phyloP scores from a whole-genome alignment of 2,113 vertebrate genomes.

The Prochilodus magdalenae region DNA sequence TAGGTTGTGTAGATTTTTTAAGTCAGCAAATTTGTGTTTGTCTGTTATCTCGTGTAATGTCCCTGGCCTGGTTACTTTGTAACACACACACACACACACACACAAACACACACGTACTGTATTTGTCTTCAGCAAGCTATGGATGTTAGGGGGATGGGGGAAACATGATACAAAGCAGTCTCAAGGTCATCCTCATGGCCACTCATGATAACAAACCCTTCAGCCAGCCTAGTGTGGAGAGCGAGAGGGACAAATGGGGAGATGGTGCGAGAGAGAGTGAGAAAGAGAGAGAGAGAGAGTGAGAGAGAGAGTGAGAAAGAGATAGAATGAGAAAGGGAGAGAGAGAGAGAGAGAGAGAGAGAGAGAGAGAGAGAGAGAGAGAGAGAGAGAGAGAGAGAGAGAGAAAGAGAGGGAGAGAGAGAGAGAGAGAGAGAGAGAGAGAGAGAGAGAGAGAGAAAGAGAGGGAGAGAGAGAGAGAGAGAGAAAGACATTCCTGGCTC shows the following conservation, averaged over 20 bases:
- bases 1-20: too few species aligned
- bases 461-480: background rate
- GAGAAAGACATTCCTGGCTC: conserved; percentile 15
- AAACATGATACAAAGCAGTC: conserved; percentile 68
- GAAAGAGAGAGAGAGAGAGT: conserved; percentile 7
- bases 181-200: conserved; percentile 71
- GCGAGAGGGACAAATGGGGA: conserved; percentile 39
- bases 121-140: conserved; percentile 46
- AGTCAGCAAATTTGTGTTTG: too few species aligned
- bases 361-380: background rate
- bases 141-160: conserved; percentile 45
- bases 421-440: conserved; percentile 9
- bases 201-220: conserved; percentile 53
- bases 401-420: conserved; percentile 48
- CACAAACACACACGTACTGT: background rate
- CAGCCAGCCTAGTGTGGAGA: conserved; percentile 14
- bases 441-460: conserved; percentile 28
- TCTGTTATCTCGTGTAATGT: too few species aligned
- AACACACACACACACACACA: background rate
- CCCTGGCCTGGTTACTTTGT: too few species aligned
- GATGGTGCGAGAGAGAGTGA: conserved; percentile 48
- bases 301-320: conserved; percentile 27
- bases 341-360: background rate
- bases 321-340: too few species aligned
- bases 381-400: conserved; percentile 40